phyloP scores from a whole-genome alignment of 2,113 vertebrate species.

The Pundamilia nyererei region DNA sequence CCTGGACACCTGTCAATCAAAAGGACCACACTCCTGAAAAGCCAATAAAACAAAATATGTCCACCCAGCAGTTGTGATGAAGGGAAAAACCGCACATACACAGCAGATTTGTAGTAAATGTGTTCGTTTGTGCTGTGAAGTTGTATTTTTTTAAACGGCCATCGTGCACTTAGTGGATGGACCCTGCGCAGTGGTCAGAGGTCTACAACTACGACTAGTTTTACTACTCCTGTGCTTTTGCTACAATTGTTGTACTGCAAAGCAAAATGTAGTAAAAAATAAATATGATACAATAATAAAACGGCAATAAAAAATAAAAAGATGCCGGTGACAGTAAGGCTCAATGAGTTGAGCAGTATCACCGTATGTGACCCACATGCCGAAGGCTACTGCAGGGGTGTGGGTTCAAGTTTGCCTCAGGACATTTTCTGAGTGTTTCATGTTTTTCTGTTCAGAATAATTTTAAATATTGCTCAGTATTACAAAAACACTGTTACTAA shows the following conservation, averaged over 20 bases:
- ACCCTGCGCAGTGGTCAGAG: neutral
- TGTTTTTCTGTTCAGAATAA: neutral
- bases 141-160: neutral
- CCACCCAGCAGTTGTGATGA: too few species aligned
- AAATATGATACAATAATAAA: neutral
- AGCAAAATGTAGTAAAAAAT: neutral
- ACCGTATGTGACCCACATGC: neutral
- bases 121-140: too few species aligned
- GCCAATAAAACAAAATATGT: neutral
- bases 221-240: rapidly evolving
- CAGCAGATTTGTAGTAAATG: too few species aligned
- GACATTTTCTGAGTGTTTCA: neutral
- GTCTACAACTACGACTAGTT: neutral
- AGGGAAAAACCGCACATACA: too few species aligned
- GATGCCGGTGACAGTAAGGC: rapidly evolving
- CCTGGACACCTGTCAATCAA: neutral
- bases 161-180: neutral
- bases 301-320: rapidly evolving
- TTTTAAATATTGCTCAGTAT: neutral
- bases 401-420: rapidly evolving
- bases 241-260: rapidly evolving
- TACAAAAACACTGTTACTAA: neutral
- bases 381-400: rapidly evolving
- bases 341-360: rapidly evolving
- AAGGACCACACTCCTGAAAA: neutral